Percentiles rank a stretch among this genome's conserved stretches.
These are phyloP conservation scores for Ashinkailepas kermadecensis DNA, from an alignment of 2,888 invertebrate genomes.

Conservation along the genomic window DNA sequence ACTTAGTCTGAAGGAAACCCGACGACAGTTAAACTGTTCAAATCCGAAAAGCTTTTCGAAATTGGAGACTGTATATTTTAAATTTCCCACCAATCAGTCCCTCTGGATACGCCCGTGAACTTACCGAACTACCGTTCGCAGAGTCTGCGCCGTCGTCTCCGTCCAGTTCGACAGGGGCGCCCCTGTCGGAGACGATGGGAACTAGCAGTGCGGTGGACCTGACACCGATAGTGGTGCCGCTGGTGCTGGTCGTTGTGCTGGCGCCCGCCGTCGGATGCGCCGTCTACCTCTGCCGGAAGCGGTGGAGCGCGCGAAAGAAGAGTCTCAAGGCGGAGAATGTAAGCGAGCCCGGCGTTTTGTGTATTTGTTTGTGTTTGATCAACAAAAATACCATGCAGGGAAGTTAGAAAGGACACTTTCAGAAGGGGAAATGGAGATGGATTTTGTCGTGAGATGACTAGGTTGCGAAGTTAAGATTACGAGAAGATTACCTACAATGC, in stretches of 20 bases:
- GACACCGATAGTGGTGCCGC: constrained; percentile 25
- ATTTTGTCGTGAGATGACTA: neutral
- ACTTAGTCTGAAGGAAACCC: no score
- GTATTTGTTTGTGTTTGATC: neutral
- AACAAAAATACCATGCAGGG: neutral
- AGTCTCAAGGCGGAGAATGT: neutral
- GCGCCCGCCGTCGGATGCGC: constrained; percentile 15
- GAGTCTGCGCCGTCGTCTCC: no score
- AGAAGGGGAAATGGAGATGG: no score
- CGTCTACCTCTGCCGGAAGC: constrained; percentile 21
- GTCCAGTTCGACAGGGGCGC: neutral
- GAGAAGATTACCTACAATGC: neutral
- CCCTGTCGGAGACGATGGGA: neutral
- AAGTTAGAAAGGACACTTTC: neutral
- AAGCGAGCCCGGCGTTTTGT: neutral
- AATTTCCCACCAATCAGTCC: no score
- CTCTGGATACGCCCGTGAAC: no score
- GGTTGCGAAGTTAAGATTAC: neutral
- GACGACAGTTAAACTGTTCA: no score
- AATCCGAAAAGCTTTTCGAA: no score
- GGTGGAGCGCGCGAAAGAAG: constrained; percentile 21
- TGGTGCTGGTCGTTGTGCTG: constrained; percentile 26
- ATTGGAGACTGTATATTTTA: no score
- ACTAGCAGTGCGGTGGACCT: neutral
- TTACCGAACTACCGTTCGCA: no score